Evolutionary conservation across 2,797 vertebrate species (phyloP).

Genomic region (Pteronotus mesoamericanus): DNA sequence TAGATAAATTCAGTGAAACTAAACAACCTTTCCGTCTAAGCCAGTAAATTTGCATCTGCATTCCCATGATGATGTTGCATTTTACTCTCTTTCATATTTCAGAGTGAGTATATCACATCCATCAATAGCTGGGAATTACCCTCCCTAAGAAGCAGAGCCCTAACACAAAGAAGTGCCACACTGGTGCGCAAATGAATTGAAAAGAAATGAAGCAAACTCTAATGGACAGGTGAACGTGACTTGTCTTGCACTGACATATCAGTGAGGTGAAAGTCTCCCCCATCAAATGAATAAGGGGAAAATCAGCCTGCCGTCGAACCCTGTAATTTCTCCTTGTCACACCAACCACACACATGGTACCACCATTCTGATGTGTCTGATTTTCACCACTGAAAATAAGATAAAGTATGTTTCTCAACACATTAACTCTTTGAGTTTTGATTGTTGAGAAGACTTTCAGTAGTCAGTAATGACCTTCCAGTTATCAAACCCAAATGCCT

Average conservation of each 20-base stretch:
- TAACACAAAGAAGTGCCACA: not conserved
- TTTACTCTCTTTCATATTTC: slow-evolving; percentile 52
- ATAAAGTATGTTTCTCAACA: not conserved
- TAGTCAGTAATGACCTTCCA: not conserved
- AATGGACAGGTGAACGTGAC: slow-evolving; percentile 43
- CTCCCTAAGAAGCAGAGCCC: not conserved
- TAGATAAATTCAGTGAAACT: slow-evolving; percentile 41
- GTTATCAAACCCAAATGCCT: not conserved
- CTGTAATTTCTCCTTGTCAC: slow-evolving; percentile 28
- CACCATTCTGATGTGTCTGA: not conserved
- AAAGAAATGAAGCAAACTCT: slow-evolving; percentile 66
- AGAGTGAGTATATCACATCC: not conserved
- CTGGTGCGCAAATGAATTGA: slow-evolving; percentile 14
- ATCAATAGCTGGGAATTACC: slow-evolving; percentile 44
- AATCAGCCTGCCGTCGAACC: slow-evolving; percentile 54
- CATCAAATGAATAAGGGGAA: slow-evolving; percentile 30
- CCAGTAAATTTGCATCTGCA: slow-evolving; percentile 53
- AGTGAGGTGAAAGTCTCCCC: slow-evolving; percentile 29
- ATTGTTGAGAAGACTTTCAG: not conserved
- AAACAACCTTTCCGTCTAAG: not conserved
- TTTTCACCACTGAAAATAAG: not conserved
- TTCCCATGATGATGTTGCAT: slow-evolving; percentile 28
- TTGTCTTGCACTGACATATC: slow-evolving; percentile 45
- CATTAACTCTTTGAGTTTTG: not conserved
- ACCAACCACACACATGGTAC: not conserved